These are phyloP conservation scores for Tadarida brasiliensis DNA, from an alignment of 2,797 vertebrate genomes.

Conservation along the genomic window DNA sequence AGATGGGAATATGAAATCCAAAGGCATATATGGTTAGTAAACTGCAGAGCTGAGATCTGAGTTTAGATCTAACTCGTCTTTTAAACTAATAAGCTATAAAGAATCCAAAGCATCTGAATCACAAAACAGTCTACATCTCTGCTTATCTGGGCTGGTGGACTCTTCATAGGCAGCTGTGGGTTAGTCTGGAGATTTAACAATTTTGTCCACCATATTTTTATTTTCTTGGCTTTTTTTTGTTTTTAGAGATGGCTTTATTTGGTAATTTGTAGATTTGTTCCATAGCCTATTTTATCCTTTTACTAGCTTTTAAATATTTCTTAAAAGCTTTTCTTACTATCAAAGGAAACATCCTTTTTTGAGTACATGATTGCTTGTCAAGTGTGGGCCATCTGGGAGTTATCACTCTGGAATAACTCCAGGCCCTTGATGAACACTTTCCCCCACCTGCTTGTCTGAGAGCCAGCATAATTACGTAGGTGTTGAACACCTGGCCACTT, in stretches of 20 bases:
- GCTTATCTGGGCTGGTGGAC: neutral
- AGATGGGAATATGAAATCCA: neutral
- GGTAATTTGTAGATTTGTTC: neutral
- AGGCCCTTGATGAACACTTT: neutral
- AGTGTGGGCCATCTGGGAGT: neutral
- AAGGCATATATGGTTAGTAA: neutral
- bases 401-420: neutral
- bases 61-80: conserved; percentile 31
- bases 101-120: conserved; percentile 1
- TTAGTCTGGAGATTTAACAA: conserved; percentile 12
- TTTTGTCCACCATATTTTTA: conserved; percentile 3
- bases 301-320: conserved; percentile 21
- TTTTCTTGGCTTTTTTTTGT: conserved; percentile 8
- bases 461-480: neutral
- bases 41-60: conserved; percentile 26
- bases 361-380: neutral
- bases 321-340: conserved; percentile 25
- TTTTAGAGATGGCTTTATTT: neutral
- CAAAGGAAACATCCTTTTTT: neutral
- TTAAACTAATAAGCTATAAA: conserved; percentile 12
- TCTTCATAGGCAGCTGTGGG: neutral
- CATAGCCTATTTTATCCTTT: conserved; percentile 16
- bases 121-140: neutral
- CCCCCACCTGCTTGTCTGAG: neutral
- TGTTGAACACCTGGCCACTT: neutral